Base-by-base conservation (phyloP, 2,113 vertebrate species). In the Anarrhichthys ocellatus region DNA sequence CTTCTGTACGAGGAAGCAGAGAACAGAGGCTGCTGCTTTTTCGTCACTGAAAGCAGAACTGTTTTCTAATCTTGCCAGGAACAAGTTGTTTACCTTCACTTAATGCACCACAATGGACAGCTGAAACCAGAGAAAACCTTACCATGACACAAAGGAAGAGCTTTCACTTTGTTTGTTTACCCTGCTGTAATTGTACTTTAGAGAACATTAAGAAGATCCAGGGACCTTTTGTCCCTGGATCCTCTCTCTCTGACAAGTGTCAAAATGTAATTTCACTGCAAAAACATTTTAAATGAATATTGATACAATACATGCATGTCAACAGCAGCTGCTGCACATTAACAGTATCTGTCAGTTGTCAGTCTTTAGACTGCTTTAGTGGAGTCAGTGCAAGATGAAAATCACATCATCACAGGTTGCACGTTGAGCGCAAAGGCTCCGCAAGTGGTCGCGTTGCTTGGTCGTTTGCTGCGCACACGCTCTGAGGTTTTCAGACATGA, bases 31-130 rank as follows among this genome's bases (percentile, higher is more conserved):
- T 87, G 71, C 76, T 61, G 62, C 74, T 52, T 73, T 77, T 80
- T 62, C 29, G 44, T 73, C 64, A 48, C 59, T 58, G 76, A 76
- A 67, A 80, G 68, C 20, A 9, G 9, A 29, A 34, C 71, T 62
- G 63, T 78, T 84, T 83, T 82, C 80, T 22, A 46, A 87, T 83
- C 76, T 88, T 88, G 88, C 73, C 50, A 18, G 66, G 80, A 85
- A 78, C 69, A 81, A 86, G 59, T 62, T 88, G 85, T 90, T 90
- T 86, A 81, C 70, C 38, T 44, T 29, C 58, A 24, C 56, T 68
- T 48, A 76, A 75, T 36, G 46, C 48, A 38, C 38, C 58, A 22
- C 40, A 24, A 3, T 61, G 42, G 67, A 80, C 50, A 34, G 56
- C 40, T 76, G 62, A 62, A 64, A 29, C 29, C 11, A 52, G 32